Percentiles rank a stretch among this genome's conserved stretches.
Evolutionary conservation across 2,888 invertebrate species (phyloP).

Genomic region (Vannuccia rotundouncinata): DNA sequence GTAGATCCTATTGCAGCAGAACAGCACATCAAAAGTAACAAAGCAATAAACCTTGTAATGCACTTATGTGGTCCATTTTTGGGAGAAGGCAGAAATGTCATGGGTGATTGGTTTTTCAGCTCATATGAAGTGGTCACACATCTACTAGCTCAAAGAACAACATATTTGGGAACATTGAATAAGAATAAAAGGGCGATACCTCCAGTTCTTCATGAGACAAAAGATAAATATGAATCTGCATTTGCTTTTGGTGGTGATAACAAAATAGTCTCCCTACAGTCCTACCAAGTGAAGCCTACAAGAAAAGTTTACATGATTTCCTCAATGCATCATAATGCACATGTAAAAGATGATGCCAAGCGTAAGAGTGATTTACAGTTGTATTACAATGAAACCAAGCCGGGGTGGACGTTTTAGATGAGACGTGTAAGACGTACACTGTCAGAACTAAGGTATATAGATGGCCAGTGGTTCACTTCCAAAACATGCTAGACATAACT

Average conservation of each 20-base stretch:
- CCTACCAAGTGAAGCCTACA: slow-evolving; percentile 3
- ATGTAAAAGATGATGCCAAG: neutral
- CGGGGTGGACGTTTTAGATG: slow-evolving; percentile 16
- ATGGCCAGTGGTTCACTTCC: slow-evolving; percentile 28
- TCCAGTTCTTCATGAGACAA: slow-evolving; percentile 14
- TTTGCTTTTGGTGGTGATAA: slow-evolving; percentile 10
- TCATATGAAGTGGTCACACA: neutral
- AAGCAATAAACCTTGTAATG: slow-evolving; percentile 27
- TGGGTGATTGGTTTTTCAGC: slow-evolving; percentile 27
- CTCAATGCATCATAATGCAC: slow-evolving; percentile 28
- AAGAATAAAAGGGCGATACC: slow-evolving; percentile 31
- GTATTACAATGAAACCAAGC: slow-evolving; percentile 27
- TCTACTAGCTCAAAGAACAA: slow-evolving; percentile 20
- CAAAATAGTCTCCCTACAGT: slow-evolving; percentile 24
- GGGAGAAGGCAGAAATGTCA: slow-evolving; percentile 29
- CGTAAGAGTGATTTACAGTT: slow-evolving; percentile 29
- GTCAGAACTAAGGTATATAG: slow-evolving; percentile 12
- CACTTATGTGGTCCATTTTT: slow-evolving; percentile 18
- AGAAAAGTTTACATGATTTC: slow-evolving; percentile 28
- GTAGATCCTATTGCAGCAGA: slow-evolving; percentile 14
- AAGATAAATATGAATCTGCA: slow-evolving; percentile 20
- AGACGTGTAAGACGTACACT: slow-evolving; percentile 27
- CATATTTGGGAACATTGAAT: slow-evolving; percentile 3
- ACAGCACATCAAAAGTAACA: neutral
- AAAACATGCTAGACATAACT: slow-evolving; percentile 27